Base-by-base conservation (phyloP, 2,797 vertebrate genomes). In the Pyrocephalus nanus region DNA sequence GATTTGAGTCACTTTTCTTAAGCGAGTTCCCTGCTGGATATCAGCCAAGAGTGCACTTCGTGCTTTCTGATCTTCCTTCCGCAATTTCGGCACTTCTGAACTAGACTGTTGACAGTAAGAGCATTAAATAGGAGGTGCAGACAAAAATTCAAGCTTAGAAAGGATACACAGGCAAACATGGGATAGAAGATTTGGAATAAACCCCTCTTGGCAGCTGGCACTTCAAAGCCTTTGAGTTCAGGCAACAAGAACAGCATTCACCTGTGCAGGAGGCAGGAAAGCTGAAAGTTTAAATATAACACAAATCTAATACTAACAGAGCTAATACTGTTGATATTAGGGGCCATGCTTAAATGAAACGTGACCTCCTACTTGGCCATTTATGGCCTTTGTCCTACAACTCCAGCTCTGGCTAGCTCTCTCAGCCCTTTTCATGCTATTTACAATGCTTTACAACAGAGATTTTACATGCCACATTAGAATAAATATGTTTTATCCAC, bases 21-120 rank as follows among this genome's bases (percentile, higher is more conserved):
- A 97, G 74, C 96, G 98, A 85, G 98, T 95, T 96, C 99, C 99
- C 97, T 98, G 99, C 94, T 99, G 99, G 97, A 99, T 99, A 60
- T 99, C 99, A 4, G 98, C 98, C 93, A 99, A 61, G 61, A 99
- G 98, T 0, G 99, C 99, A 3, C 93, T 98, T 54, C 99, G 98
- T 29, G 97, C 98, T 95, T 97, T 97, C 85, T 98, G 95, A 65
- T 98, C 98, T 60, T 97, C 96, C 74, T 97, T 97, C 67, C 91
- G 97, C 42, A 96, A 27, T 82, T 96, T 97, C 18, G 98, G 90
- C 58, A 97, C 23, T 11, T 98, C 98, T 60, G 97, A 69, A 86
- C 93, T 97, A 23, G 88, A 86, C 98, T 98, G 97, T 77, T 71
- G 69, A 81, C 92, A 66, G 47, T 9, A 91, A 58, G 4, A 57